These are phyloP conservation scores for Nothoprocta perdicaria DNA, from an alignment of 2,113 vertebrate species.

Conservation along the genomic window DNA sequence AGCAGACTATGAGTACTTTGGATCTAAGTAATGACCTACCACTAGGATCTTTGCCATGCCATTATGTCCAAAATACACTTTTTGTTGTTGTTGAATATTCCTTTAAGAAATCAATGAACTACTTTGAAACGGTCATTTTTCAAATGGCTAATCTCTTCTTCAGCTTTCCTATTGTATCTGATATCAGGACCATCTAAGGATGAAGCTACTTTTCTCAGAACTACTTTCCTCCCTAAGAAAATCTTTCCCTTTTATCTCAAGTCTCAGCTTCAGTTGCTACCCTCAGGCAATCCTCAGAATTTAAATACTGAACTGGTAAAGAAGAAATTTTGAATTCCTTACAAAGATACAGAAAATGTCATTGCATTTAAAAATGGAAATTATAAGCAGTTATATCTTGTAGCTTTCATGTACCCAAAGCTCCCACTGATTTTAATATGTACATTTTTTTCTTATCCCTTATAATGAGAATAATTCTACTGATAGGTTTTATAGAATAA, in stretches of 20 bases:
- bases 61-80: conserved; percentile 19
- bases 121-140: conserved; percentile 55
- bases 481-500: background rate
- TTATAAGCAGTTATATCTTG: background rate
- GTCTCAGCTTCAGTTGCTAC: background rate
- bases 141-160: conserved; percentile 45
- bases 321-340: conserved; percentile 25
- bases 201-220: background rate
- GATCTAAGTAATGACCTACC: background rate
- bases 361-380: background rate
- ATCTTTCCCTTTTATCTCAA: conserved; percentile 28
- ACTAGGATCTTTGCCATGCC: background rate
- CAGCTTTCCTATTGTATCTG: conserved; percentile 42
- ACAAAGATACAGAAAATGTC: conserved; percentile 21
- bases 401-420: background rate
- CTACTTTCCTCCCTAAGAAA: conserved; percentile 19
- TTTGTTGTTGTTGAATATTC: conserved; percentile 22
- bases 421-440: background rate
- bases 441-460: background rate
- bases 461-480: background rate
- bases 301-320: background rate
- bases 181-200: conserved; percentile 21
- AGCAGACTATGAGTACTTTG: background rate
- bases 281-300: conserved; percentile 31
- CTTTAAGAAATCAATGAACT: conserved; percentile 41